These are phyloP conservation scores for Tanytarsus gracilentus DNA, from an alignment of 2,888 invertebrate species.

Conservation along the genomic window DNA sequence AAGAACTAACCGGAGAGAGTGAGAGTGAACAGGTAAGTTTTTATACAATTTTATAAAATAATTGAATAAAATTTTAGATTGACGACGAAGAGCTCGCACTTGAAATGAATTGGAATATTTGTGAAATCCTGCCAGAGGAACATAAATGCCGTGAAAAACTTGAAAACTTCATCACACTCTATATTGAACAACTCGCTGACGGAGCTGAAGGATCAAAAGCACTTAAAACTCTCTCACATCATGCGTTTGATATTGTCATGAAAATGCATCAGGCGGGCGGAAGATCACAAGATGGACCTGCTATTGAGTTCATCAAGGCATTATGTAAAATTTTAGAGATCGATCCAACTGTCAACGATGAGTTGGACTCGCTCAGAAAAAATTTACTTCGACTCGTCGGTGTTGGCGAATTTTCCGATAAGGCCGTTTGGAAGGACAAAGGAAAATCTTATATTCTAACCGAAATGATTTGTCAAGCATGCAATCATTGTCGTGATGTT, in stretches of 20 bases:
- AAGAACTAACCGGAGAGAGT: constrained; percentile 50
- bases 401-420: constrained; percentile 78
- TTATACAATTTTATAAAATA: background rate
- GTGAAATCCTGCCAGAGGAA: constrained; percentile 66
- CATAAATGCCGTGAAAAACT: constrained; percentile 49
- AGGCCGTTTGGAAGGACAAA: constrained; percentile 77
- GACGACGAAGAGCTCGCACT: constrained; percentile 51
- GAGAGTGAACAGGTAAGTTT: constrained; percentile 33
- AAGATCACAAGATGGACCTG: constrained; percentile 52
- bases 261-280: constrained; percentile 41
- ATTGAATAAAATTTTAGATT: constrained; percentile 31
- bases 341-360: constrained; percentile 56
- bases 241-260: constrained; percentile 38
- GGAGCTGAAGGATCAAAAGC: constrained; percentile 36
- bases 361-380: constrained; percentile 57
- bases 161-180: constrained; percentile 40
- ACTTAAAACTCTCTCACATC: constrained; percentile 39
- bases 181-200: constrained; percentile 43
- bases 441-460: constrained; percentile 73
- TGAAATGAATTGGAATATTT: constrained; percentile 85
- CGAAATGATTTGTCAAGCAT: constrained; percentile 81
- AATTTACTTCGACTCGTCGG: constrained; percentile 67
- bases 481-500: constrained; percentile 90
- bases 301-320: constrained; percentile 80
- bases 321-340: constrained; percentile 69